phyloP scores from a whole-genome alignment of 2,888 invertebrate species.

The Rhagonycha lutea region DNA sequence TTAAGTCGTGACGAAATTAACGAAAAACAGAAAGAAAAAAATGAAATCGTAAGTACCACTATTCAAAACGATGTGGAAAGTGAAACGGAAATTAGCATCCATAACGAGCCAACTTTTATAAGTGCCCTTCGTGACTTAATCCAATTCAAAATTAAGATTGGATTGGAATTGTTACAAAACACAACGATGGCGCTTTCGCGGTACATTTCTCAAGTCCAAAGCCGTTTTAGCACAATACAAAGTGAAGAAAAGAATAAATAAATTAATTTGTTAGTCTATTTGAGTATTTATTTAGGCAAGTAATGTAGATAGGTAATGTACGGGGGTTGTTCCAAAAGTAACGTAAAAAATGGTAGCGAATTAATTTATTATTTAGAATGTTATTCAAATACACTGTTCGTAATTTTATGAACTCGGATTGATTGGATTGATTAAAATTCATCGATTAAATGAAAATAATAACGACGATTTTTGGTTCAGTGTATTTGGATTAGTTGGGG shows the following conservation, averaged over 20 bases:
- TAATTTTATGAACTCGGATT: too few species aligned
- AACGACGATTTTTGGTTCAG: not conserved
- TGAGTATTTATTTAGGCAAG: not conserved
- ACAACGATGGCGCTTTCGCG: conserved; percentile 70
- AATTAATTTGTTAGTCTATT: not conserved
- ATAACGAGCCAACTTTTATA: conserved; percentile 55
- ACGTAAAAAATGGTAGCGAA: not conserved
- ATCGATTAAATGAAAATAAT: too few species aligned
- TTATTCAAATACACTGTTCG: too few species aligned
- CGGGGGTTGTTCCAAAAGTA: not conserved
- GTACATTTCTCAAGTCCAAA: conserved; percentile 66
- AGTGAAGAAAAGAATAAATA: conserved; percentile 7
- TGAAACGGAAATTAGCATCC: conserved; percentile 21
- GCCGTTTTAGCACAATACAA: conserved; percentile 36
- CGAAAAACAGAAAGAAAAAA: not conserved
- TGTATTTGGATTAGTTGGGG: not conserved
- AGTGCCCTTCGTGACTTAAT: conserved; percentile 66
- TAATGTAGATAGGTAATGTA: not conserved
- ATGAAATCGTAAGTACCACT: conserved; percentile 10
- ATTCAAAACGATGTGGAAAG: conserved; percentile 23
- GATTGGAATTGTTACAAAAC: conserved; percentile 68
- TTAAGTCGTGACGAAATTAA: conserved; percentile 1
- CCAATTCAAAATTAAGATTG: conserved; percentile 70
- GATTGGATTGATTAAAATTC: too few species aligned
- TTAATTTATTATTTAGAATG: not conserved